Percentiles rank a stretch among this genome's conserved stretches.
Conservation (phyloP, 1,140 invertebrate genomes). For the Rhyzopertha dominica region DNA sequence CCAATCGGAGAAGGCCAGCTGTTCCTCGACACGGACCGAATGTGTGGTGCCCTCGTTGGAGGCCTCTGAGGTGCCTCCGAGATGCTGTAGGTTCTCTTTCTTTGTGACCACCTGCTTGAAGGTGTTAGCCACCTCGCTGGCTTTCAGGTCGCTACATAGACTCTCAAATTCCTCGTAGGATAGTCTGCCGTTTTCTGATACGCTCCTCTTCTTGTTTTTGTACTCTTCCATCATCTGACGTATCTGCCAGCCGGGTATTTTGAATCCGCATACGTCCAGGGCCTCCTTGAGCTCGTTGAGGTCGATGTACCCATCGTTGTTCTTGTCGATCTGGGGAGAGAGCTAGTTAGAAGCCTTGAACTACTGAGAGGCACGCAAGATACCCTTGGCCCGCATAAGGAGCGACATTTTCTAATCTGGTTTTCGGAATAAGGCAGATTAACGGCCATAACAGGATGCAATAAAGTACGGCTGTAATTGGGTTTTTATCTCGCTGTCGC, state of each 20-base stretch:
- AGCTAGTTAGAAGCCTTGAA: conserved; percentile 4
- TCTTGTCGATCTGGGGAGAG: conserved; percentile 78
- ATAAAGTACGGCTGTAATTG: not conserved
- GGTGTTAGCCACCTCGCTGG: conserved; percentile 81
- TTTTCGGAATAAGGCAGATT: not conserved
- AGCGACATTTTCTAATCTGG: not conserved
- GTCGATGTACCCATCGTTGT: conserved; percentile 87
- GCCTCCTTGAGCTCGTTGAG: conserved; percentile 83
- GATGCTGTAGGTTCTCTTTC: conserved; percentile 86
- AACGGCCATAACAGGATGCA: not conserved
- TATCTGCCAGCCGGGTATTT: conserved; percentile 87
- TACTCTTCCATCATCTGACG: conserved; percentile 86
- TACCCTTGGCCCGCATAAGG: not conserved
- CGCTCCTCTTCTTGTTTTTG: conserved; percentile 63
- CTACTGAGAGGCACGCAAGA: not conserved
- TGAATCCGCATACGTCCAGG: conserved; percentile 85
- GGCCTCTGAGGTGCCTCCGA: conserved; percentile 91
- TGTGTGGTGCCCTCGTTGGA: conserved; percentile 93
- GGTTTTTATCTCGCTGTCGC: not conserved
- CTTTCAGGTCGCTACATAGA: conserved; percentile 82
- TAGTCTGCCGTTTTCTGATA: conserved; percentile 71
- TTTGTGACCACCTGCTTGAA: conserved; percentile 92
- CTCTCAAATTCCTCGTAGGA: conserved; percentile 85
- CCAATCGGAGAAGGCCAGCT: conserved; percentile 98
- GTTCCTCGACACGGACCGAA: conserved; percentile 91